phyloP scores from a whole-genome alignment of 2,113 vertebrate genomes.

The Nibea coibor region DNA sequence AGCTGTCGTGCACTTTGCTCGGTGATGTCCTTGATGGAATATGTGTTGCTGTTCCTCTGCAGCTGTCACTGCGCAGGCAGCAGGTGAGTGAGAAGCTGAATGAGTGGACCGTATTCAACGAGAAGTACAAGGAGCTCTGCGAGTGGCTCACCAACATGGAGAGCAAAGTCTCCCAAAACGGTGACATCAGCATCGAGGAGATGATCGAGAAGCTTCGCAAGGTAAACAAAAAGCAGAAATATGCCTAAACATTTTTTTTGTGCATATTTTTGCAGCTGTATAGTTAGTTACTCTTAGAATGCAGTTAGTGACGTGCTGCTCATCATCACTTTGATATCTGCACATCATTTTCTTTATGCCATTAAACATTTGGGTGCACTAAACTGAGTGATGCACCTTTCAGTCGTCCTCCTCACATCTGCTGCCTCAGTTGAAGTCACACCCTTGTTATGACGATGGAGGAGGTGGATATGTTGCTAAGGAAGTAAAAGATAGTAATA shows the following conservation, averaged over 20 bases:
- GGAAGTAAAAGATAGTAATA: background rate
- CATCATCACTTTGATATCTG: background rate
- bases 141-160: conserved; percentile 99
- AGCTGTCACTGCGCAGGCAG: conserved; percentile 92
- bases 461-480: background rate
- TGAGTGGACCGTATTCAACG: conserved; percentile 94
- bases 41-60: conserved; percentile 44
- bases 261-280: background rate
- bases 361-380: background rate
- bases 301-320: background rate
- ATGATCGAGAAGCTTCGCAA: conserved; percentile 98
- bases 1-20: background rate
- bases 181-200: conserved; percentile 97
- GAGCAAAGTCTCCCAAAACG: conserved; percentile 95
- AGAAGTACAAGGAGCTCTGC: conserved; percentile 95
- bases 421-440: background rate
- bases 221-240: conserved; percentile 80
- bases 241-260: background rate
- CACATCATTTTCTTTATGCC: background rate
- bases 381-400: background rate
- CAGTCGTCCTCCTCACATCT: background rate
- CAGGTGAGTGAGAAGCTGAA: conserved; percentile 93
- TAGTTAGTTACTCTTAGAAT: background rate
- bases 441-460: background rate
- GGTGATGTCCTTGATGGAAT: background rate